phyloP scores from a whole-genome alignment of 1,140 invertebrate genomes.

The Sesamia nonagrioides region DNA sequence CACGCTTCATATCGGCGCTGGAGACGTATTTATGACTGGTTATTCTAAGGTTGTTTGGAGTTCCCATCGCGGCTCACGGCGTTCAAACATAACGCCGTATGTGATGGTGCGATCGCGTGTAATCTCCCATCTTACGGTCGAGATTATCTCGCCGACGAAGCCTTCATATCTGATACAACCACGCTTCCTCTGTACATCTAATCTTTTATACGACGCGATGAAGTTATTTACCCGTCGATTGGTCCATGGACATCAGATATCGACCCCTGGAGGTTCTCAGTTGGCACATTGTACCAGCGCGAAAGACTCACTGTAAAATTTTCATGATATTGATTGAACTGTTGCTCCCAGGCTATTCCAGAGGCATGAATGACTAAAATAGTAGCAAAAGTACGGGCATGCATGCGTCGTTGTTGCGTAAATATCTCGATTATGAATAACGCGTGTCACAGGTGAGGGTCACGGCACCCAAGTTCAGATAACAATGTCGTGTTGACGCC shows the following conservation, averaged over 20 bases:
- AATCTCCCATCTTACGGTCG: conserved; percentile 64
- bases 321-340: background rate
- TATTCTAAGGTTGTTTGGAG: conserved; percentile 71
- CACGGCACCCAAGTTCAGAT: conserved; percentile 62
- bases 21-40: conserved; percentile 68
- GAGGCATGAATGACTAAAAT: background rate
- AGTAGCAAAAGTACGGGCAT: background rate
- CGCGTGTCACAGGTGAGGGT: conserved; percentile 54
- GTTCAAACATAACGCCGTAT: conserved; percentile 65
- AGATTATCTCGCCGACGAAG: conserved; percentile 55
- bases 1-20: conserved; percentile 58
- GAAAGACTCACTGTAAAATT: background rate
- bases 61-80: conserved; percentile 65
- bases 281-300: background rate
- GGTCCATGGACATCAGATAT: conserved; percentile 45
- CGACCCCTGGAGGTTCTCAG: conserved; percentile 1
- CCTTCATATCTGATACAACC: conserved; percentile 60
- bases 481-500: conserved; percentile 60
- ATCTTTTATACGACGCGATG: conserved; percentile 62
- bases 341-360: background rate
- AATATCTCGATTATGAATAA: conserved; percentile 11
- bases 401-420: conserved; percentile 19
- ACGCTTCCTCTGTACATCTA: conserved; percentile 60
- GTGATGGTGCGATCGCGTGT: conserved; percentile 58
- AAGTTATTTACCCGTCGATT: conserved; percentile 61